Percentiles rank a stretch among this genome's conserved stretches.
Conservation (phyloP, 2,888 invertebrate genomes). For the Flexamia atlantica region DNA sequence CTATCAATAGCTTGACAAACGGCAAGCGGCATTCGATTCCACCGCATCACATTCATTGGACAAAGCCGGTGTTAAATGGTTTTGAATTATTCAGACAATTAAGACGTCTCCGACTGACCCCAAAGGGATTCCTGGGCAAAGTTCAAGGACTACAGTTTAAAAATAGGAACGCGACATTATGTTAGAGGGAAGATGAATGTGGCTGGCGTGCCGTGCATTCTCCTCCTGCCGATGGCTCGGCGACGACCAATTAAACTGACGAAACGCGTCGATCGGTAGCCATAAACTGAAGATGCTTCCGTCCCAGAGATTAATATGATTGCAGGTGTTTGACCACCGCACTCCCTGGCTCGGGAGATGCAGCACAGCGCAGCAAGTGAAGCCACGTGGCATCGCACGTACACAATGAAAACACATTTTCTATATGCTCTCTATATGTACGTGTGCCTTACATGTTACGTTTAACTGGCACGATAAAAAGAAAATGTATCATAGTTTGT, state of each 20-base stretch:
- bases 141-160: slow-evolving; percentile 39
- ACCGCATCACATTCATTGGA: slow-evolving; percentile 23
- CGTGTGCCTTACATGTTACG: too few relatives aligned
- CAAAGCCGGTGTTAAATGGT: slow-evolving; percentile 46
- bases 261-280: neutral
- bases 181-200: slow-evolving; percentile 46
- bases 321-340: neutral
- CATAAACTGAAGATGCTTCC: neutral
- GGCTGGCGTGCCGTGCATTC: slow-evolving; percentile 45
- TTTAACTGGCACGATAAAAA: too few relatives aligned
- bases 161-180: slow-evolving; percentile 46
- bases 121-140: slow-evolving; percentile 9
- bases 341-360: too few relatives aligned
- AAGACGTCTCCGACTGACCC: slow-evolving; percentile 44
- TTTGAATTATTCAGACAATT: slow-evolving; percentile 50
- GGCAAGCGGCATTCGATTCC: slow-evolving; percentile 16
- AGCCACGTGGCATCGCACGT: too few relatives aligned
- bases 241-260: slow-evolving; percentile 36
- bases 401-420: too few relatives aligned
- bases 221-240: neutral
- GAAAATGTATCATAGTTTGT: too few relatives aligned
- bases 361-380: too few relatives aligned
- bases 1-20: neutral
- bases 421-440: too few relatives aligned
- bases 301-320: slow-evolving; percentile 27